Evolutionary conservation across 2,113 vertebrate genomes (phyloP).

Genomic region (Pelmatolapia mariae): DNA sequence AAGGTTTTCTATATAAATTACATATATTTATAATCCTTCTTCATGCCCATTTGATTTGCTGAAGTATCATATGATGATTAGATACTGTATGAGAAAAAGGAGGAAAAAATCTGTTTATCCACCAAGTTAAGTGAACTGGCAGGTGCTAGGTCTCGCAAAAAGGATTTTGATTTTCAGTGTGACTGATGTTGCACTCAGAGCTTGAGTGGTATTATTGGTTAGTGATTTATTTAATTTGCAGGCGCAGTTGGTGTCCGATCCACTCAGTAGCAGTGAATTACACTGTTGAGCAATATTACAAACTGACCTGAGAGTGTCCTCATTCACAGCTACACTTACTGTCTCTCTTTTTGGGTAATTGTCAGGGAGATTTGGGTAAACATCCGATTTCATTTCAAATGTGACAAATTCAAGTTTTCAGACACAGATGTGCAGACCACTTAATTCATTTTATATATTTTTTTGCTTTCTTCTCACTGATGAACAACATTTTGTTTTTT

Average conservation of each 20-base stretch:
- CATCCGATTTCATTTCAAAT: neutral
- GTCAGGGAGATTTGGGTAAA: neutral
- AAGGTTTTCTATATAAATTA: constrained; percentile 8
- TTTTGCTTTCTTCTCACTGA: neutral
- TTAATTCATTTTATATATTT: neutral
- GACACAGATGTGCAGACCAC: neutral
- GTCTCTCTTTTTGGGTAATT: neutral
- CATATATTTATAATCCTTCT: neutral
- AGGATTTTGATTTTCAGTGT: constrained; percentile 16
- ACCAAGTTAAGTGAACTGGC: neutral
- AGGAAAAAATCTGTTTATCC: neutral
- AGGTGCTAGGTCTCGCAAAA: constrained; percentile 1
- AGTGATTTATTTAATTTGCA: constrained; percentile 26
- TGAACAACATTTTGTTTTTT: neutral
- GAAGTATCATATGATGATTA: neutral
- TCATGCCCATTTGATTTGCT: neutral
- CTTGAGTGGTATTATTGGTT: constrained; percentile 11
- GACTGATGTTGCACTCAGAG: constrained; percentile 3
- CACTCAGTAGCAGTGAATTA: neutral
- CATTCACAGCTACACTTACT: neutral
- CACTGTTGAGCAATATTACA: neutral
- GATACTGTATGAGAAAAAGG: neutral
- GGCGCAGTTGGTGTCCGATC: neutral
- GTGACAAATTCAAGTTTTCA: neutral
- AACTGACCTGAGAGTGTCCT: neutral